Percentiles rank a stretch among this genome's conserved stretches.
These are phyloP conservation scores for Acrossocheilus wenchowensis DNA, from an alignment of 2,797 vertebrate genomes.

Conservation along the genomic window DNA sequence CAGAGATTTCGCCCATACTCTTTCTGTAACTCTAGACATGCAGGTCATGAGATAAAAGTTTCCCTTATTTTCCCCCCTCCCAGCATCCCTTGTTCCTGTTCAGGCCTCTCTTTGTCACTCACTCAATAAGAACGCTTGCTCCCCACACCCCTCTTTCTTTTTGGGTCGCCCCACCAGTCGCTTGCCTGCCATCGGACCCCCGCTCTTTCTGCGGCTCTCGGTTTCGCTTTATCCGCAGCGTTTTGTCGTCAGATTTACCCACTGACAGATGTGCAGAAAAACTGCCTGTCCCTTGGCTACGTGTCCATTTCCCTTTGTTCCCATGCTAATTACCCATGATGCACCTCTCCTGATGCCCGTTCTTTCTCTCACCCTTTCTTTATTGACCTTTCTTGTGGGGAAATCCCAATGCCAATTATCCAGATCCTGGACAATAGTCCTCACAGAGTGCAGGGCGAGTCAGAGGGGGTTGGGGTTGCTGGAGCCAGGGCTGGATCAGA, in stretches of 20 bases:
- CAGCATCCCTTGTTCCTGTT: slow-evolving; percentile 31
- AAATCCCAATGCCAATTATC: slow-evolving; percentile 73
- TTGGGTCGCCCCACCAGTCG: slow-evolving; percentile 37
- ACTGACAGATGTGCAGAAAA: slow-evolving; percentile 65
- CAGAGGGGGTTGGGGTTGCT: slow-evolving; percentile 39
- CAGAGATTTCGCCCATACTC: slow-evolving; percentile 1
- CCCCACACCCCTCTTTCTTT: slow-evolving; percentile 59
- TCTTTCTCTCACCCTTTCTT: slow-evolving; percentile 69
- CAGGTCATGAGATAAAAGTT: slow-evolving; percentile 39
- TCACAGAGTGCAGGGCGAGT: slow-evolving; percentile 59
- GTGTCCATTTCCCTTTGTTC: slow-evolving; percentile 67
- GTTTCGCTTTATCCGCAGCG: slow-evolving; percentile 19
- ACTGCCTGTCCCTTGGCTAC: slow-evolving; percentile 21
- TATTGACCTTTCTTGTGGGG: slow-evolving; percentile 69
- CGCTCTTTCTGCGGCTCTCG: neutral
- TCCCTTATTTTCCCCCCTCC: neutral
- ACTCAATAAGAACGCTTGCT: slow-evolving; percentile 47
- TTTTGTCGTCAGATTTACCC: slow-evolving; percentile 58
- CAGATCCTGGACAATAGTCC: slow-evolving; percentile 64
- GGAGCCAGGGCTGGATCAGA: slow-evolving; percentile 68
- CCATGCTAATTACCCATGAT: slow-evolving; percentile 64
- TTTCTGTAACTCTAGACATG: slow-evolving; percentile 40
- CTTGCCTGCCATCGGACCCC: neutral
- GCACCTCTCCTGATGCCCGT: slow-evolving; percentile 63
- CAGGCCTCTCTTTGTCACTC: slow-evolving; percentile 24